Conservation (phyloP, 2,113 vertebrate species). For the Perca fluviatilis region DNA sequence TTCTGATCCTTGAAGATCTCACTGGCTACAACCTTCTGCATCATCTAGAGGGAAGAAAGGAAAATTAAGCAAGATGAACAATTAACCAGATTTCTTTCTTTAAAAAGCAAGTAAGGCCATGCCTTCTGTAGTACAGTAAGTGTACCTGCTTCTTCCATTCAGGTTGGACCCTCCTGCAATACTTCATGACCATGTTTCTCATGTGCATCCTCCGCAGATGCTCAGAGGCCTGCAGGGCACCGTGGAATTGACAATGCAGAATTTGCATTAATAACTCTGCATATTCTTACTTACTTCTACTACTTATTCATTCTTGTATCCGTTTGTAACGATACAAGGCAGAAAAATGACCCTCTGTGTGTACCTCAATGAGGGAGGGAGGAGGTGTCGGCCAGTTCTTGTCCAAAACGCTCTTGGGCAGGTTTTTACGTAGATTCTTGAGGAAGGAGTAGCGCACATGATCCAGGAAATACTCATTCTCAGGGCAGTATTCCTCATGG, state of each 20-base stretch:
- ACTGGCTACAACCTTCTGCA: constrained; percentile 96
- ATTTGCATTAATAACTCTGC: neutral
- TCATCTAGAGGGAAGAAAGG: constrained; percentile 85
- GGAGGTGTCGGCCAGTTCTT: constrained; percentile 93
- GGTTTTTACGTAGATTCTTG: constrained; percentile 89
- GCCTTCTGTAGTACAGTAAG: neutral
- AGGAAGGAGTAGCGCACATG: constrained; percentile 94
- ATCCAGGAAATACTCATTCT: constrained; percentile 96
- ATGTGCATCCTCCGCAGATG: constrained; percentile 88
- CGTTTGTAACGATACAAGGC: neutral
- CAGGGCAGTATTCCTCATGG: constrained; percentile 89
- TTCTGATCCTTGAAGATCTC: constrained; percentile 97
- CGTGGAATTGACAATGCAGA: neutral
- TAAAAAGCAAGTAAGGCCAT: neutral
- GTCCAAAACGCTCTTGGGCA: constrained; percentile 92
- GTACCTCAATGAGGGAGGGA: constrained; percentile 89
- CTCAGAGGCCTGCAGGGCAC: constrained; percentile 88
- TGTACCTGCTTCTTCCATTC: constrained; percentile 97
- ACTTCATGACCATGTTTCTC: constrained; percentile 94
- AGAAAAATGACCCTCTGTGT: constrained; percentile 5
- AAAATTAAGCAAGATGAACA: neutral
- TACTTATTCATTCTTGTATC: neutral
- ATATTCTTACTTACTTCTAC: neutral
- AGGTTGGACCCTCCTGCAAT: constrained; percentile 93
- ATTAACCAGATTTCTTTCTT: neutral